These are phyloP conservation scores for Pollenia labialis DNA, from an alignment of 2,888 invertebrate species.

Conservation along the genomic window DNA sequence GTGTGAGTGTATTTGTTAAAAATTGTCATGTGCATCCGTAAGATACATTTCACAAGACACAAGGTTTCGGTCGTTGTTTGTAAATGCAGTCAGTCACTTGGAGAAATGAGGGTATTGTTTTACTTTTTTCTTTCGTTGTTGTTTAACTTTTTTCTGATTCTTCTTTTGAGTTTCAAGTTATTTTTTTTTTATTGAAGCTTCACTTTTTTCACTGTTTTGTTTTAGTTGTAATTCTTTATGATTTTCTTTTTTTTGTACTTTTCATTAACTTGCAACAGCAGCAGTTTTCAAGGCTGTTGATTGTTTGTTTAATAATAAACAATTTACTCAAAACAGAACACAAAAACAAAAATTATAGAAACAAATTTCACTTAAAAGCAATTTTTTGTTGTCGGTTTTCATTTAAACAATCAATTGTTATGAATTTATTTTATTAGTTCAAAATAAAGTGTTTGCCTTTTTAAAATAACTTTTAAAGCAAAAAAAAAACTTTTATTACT, in stretches of 20 bases:
- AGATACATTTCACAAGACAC: slow-evolving; percentile 74
- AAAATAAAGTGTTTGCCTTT: neutral
- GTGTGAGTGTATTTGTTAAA: slow-evolving; percentile 47
- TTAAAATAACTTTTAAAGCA: neutral
- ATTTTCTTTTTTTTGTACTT: slow-evolving; percentile 22
- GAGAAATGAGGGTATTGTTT: slow-evolving; percentile 73
- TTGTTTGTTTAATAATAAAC: slow-evolving; percentile 39
- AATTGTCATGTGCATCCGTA: slow-evolving; percentile 74
- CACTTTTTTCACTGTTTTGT: slow-evolving; percentile 47
- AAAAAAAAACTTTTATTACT: slow-evolving; percentile 19
- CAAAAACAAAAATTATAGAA: neutral
- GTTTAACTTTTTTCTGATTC: slow-evolving; percentile 34
- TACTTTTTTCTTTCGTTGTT: slow-evolving; percentile 63
- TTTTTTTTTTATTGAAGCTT: slow-evolving; percentile 50
- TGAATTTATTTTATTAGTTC: neutral
- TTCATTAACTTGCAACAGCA: slow-evolving; percentile 59
- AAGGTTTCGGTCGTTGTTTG: slow-evolving; percentile 73
- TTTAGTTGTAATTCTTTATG: slow-evolving; percentile 49
- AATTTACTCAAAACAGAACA: slow-evolving; percentile 24
- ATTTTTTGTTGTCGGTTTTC: neutral
- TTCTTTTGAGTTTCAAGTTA: slow-evolving; percentile 54
- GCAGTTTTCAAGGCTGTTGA: slow-evolving; percentile 71
- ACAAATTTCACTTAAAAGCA: slow-evolving; percentile 37
- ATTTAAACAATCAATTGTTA: neutral
- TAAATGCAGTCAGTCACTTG: slow-evolving; percentile 69